Base-by-base conservation (phyloP, 2,113 vertebrate genomes). In the Dipodomys ordii region DNA sequence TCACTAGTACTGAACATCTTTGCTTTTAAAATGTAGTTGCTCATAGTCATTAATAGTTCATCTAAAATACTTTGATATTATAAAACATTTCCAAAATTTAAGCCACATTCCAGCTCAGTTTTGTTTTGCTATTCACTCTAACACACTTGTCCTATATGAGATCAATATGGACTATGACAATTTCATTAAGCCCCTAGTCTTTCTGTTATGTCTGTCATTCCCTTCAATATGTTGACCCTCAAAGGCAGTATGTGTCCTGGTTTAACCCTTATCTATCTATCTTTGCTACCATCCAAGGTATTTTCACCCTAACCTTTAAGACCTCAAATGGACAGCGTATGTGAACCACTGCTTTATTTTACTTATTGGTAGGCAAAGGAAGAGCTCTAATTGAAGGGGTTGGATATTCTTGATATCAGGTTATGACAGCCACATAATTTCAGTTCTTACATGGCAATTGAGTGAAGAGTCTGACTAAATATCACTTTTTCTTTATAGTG, bases 81-180 rank as follows among this genome's bases (percentile, higher is more conserved):
- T 86, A 53, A 91, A 84, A 22, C 60, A 88, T 64, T 73, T 83
- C 39, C 25, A 67, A 69, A 86, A 83, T 57, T 22, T 32, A 77
- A 67, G 83, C 27, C 13, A 53, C 64, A 82, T 78, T 88, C 22
- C 74, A 78, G 23, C 7, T 68, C 15, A 2, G 28, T 71, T 91
- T 72, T 32, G 77, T 74, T 78, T 91, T 57, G 32, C n/a, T 92
- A 65, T 25, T 83, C 68, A 65, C 11, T 44, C 11, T n/a, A 72
- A 68, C 62, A 62, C 78, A 88, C 72, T 46, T 83, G 7, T 7
- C 49, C 12, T 49, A 30, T 35, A 49, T 30, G 72, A 90, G 22
- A 69, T 28, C 67, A 76, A 12, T 53, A 25, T 5, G 67, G 13
- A 83, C 23, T 35, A 88, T 92, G 83, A 60, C 46, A 88, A 25